A percentile compares a stretch with the other conserved stretches of the same genome.
These are phyloP conservation scores for Octopus sinensis DNA, from an alignment of 1,140 invertebrate species.

Conservation along the genomic window DNA sequence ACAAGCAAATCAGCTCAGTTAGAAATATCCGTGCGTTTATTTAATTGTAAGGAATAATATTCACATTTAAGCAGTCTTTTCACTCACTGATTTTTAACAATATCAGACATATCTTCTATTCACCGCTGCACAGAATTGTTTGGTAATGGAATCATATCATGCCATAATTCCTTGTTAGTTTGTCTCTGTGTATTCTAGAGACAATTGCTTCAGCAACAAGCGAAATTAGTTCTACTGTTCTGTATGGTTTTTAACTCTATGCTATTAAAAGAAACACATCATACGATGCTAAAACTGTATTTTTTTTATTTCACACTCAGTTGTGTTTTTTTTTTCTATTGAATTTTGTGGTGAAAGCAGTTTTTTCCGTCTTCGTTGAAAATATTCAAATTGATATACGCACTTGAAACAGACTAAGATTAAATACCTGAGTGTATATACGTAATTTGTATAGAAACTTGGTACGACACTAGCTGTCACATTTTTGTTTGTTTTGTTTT, in stretches of 20 bases:
- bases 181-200: not conserved
- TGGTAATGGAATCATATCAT: not conserved
- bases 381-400: not conserved
- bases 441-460: too few relatives aligned
- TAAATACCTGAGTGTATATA: too few relatives aligned
- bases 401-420: too few relatives aligned
- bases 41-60: not conserved
- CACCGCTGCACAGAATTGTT: not conserved
- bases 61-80: not conserved
- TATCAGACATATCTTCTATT: constrained; percentile 7
- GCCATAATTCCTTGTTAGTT: not conserved
- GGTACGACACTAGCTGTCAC: too few relatives aligned
- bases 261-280: not conserved
- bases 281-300: not conserved
- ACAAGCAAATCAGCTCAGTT: not conserved
- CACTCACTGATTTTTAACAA: not conserved
- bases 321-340: not conserved
- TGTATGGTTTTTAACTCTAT: not conserved
- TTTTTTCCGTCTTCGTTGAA: not conserved
- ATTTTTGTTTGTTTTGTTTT: too few relatives aligned
- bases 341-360: not conserved
- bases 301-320: not conserved
- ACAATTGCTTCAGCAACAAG: not conserved
- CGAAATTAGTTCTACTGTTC: not conserved
- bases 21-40: not conserved